Evolutionary conservation across 2,113 vertebrate genomes (phyloP).

Genomic region (Numenius arquata): DNA sequence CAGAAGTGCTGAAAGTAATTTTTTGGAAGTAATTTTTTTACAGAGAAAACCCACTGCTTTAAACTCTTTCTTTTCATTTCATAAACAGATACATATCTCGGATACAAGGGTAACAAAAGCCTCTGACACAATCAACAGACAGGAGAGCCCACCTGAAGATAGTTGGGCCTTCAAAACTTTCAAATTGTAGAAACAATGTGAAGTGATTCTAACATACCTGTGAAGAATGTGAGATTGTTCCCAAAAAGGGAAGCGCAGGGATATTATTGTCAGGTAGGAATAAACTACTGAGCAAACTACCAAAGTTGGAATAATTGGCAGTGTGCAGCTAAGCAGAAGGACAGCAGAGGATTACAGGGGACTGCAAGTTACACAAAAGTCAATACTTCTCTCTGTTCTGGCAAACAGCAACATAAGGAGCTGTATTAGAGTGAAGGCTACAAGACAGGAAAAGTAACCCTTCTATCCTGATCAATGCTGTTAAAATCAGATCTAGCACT

Average conservation of each 20-base stretch:
- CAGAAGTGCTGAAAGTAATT: neutral
- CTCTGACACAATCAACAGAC: neutral
- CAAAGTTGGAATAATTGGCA: neutral
- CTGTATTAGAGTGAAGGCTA: neutral
- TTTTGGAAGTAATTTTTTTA: neutral
- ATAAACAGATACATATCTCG: neutral
- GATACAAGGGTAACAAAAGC: neutral
- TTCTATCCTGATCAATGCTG: neutral
- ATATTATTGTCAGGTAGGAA: neutral
- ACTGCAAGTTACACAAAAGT: neutral
- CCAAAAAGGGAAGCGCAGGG: neutral
- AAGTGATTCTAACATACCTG: neutral
- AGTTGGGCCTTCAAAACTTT: neutral
- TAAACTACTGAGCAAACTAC: neutral
- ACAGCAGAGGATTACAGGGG: neutral
- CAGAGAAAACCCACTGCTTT: neutral
- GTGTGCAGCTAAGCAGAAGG: neutral
- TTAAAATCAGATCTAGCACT: neutral
- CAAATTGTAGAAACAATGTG: neutral
- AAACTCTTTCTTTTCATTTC: neutral
- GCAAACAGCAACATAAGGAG: neutral
- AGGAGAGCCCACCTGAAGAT: neutral
- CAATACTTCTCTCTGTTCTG: neutral
- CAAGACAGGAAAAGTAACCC: neutral
- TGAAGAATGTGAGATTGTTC: neutral